Evolutionary conservation across 2,888 invertebrate species (phyloP).

Genomic region (Monochamus alternatus): DNA sequence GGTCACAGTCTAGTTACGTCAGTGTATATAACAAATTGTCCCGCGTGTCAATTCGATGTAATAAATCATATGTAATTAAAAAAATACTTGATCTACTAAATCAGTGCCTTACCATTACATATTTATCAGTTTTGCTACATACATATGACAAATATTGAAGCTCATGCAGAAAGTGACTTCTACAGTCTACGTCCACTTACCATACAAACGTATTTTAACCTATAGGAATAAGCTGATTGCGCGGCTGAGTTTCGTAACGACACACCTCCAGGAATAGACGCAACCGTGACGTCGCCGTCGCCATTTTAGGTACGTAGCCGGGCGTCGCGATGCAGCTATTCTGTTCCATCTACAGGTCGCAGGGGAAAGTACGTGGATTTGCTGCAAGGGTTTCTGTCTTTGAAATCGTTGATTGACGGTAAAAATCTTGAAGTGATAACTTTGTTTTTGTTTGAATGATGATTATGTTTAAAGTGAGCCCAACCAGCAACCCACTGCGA

Average conservation of each 20-base stretch:
- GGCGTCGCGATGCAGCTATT: conserved; percentile 37
- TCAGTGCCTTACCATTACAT: not conserved
- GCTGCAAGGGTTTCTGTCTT: not conserved
- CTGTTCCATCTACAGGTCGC: not conserved
- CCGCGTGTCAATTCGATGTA: not conserved
- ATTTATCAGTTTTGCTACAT: not conserved
- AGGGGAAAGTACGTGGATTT: not conserved
- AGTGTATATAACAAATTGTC: conserved; percentile 4
- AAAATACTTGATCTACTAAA: not conserved
- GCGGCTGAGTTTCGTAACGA: conserved; percentile 54
- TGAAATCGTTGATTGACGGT: not conserved
- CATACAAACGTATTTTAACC: conserved; percentile 41
- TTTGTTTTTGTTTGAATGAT: too few relatives aligned
- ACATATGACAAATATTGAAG: not conserved
- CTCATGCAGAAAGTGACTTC: not conserved
- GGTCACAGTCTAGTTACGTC: conserved; percentile 18
- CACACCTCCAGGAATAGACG: conserved; percentile 58
- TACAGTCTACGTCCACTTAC: conserved; percentile 35
- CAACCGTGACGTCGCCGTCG: conserved; percentile 56
- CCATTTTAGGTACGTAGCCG: conserved; percentile 52
- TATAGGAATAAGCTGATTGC: conserved; percentile 41
- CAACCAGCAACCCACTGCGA: too few relatives aligned
- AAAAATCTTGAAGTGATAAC: too few relatives aligned
- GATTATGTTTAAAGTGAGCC: too few relatives aligned
- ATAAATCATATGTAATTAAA: conserved; percentile 2